Evolutionary conservation across 2,113 vertebrate species (phyloP).

Genomic region (Sturnus vulgaris): DNA sequence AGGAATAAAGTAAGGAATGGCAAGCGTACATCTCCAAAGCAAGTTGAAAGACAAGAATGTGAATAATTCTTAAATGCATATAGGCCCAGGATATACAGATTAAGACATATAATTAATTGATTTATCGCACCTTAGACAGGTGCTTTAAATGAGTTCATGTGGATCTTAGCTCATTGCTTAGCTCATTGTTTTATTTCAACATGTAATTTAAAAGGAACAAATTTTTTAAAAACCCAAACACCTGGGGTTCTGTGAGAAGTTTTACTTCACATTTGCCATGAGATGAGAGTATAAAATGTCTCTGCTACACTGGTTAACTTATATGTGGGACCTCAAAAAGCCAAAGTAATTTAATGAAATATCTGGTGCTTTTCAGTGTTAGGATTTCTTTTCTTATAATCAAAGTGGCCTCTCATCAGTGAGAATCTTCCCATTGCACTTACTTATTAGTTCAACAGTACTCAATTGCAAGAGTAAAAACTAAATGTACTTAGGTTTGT

Average conservation of each 20-base stretch:
- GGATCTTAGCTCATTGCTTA: not conserved
- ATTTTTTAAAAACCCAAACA: not conserved
- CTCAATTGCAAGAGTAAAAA: not conserved
- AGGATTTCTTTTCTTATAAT: not conserved
- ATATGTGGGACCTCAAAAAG: not conserved
- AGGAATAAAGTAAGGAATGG: not conserved
- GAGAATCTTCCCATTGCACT: not conserved
- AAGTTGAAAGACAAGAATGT: not conserved
- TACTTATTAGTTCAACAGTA: not conserved
- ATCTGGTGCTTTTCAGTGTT: not conserved
- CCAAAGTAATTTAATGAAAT: not conserved
- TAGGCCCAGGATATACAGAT: not conserved
- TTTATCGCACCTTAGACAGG: not conserved
- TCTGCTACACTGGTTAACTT: not conserved
- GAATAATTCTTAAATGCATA: not conserved
- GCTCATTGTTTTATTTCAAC: no score
- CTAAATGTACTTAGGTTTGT: not conserved
- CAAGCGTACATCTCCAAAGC: not conserved
- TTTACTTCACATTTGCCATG: not conserved
- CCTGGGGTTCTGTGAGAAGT: not conserved
- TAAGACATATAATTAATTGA: not conserved
- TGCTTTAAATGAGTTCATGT: not conserved
- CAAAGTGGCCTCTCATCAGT: not conserved
- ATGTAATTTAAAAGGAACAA: not conserved
- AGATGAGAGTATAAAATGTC: not conserved